Percentiles rank a stretch among this genome's conserved stretches.
Conservation (phyloP, 1,140 invertebrate species). For the Papilio glaucus region DNA sequence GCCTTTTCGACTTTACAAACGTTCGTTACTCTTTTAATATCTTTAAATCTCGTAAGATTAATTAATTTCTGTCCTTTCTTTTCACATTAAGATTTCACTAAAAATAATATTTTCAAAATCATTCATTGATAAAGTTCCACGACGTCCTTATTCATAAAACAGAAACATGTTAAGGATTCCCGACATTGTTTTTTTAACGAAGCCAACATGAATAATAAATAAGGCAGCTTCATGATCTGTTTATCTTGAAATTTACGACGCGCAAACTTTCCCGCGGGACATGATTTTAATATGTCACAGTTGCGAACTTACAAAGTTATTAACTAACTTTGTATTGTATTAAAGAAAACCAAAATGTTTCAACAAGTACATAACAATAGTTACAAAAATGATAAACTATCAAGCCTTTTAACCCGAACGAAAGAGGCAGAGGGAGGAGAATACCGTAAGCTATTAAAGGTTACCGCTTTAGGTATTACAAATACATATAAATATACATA, state of each 20-base stretch:
- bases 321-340: background rate
- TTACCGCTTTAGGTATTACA: background rate
- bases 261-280: constrained; percentile 30
- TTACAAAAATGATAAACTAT: background rate
- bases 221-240: constrained; percentile 18
- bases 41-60: too few relatives aligned
- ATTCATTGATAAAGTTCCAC: too few relatives aligned
- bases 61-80: too few relatives aligned
- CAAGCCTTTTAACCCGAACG: background rate
- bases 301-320: constrained; percentile 7
- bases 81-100: too few relatives aligned
- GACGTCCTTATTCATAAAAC: too few relatives aligned
- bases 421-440: background rate
- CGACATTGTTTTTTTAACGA: constrained; percentile 21
- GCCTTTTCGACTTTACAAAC: too few relatives aligned
- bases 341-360: background rate
- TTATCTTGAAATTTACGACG: constrained; percentile 32
- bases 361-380: background rate
- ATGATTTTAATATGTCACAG: constrained; percentile 22
- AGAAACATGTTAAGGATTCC: background rate
- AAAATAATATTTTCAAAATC: too few relatives aligned
- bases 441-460: too few relatives aligned
- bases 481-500: background rate
- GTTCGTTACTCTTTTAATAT: too few relatives aligned
- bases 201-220: constrained; percentile 29